Evolutionary conservation across 2,113 vertebrate species (phyloP), one percentile per base, ranked within the genome.

Genomic region (Trematomus loennbergii): DNA sequence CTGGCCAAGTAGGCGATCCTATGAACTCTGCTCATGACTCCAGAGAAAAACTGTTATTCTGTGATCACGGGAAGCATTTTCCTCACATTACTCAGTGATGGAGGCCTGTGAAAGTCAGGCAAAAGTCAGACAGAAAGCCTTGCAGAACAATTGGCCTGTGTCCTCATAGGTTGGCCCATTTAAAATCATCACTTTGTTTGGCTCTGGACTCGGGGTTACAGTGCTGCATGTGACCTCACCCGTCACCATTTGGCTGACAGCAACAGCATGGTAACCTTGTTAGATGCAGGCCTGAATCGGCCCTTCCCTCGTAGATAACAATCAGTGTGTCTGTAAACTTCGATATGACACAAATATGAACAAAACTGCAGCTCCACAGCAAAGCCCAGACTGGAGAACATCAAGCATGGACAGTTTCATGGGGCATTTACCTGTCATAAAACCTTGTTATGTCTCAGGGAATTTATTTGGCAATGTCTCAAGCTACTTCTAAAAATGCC

Each of bases 361-460:
- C 86, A 87, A 90, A 94, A 89, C 73, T 79, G 87, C 59, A 49
- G 79, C 89, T 83, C 84, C 66, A 9, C 58, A 50, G 80, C 64
- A 81, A 83, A 76, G 66, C 79, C 59, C 59, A 46, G 76, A 61
- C 87, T 88, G 89, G 86, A 89, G 85, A 90, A 84, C 83, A 89
- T 92, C 91, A 89, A 84, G 84, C 84, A 81, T 20, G 79, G 88
- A 85, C 78, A 81, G 91, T 86, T 91, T 91, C 85, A 91, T 25
- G 80, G 87, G 81, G 83, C 81, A 79, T 82, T 75, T 74, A 88
- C 82, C 86, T 83, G 83, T 92, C 92, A 88, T 91, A 83, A 92
- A 92, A 90, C 78, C 89, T 87, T 91, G 91, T 94, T 94, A 92
- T 90, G 93, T 94, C 94, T 93, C 82, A 82, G 76, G 74, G 82